These are phyloP conservation scores for Orycteropus afer DNA, from an alignment of 2,113 vertebrate genomes.

Conservation along the genomic window DNA sequence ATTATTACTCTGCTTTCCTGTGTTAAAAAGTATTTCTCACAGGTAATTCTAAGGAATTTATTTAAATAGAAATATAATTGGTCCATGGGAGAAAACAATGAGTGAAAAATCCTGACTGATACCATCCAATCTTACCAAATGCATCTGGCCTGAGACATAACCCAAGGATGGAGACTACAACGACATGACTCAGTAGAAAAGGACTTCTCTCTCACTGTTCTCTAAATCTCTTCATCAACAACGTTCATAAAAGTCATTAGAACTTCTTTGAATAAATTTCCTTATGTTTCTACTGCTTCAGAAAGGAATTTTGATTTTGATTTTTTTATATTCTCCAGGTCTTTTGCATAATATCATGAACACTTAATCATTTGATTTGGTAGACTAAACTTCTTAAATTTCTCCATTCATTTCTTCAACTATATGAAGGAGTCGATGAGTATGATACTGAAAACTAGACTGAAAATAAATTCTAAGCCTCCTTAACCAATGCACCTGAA, in stretches of 20 bases:
- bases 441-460: slow-evolving; percentile 19
- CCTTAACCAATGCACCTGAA: neutral
- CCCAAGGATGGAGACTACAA: neutral
- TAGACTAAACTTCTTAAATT: neutral
- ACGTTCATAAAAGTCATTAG: neutral
- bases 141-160: neutral
- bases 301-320: slow-evolving; percentile 3
- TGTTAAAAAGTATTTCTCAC: neutral
- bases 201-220: neutral
- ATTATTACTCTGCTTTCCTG: neutral
- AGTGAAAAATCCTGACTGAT: neutral
- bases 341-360: neutral
- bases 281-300: neutral
- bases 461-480: neutral
- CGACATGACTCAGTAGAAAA: neutral
- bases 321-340: neutral
- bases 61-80: neutral
- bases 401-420: slow-evolving; percentile 2
- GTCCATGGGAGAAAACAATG: neutral
- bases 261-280: neutral
- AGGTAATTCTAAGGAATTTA: neutral
- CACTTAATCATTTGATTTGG: neutral
- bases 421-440: neutral
- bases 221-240: neutral
- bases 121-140: neutral